These are phyloP conservation scores for Alligator mississippiensis DNA, from an alignment of 2,113 vertebrate species.

Conservation along the genomic window DNA sequence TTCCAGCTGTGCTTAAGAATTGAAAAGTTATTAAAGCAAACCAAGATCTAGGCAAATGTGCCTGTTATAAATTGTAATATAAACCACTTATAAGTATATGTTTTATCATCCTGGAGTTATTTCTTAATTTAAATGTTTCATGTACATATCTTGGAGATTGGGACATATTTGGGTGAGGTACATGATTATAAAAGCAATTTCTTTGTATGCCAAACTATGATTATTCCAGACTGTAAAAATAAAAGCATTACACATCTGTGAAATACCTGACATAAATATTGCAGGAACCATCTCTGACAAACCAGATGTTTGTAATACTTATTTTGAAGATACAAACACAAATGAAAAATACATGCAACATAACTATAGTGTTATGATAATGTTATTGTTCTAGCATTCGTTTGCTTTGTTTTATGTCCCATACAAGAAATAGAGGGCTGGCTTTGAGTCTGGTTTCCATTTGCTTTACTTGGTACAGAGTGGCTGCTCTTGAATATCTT, in stretches of 20 bases:
- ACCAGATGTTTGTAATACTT: constrained; percentile 61
- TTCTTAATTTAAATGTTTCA: constrained; percentile 73
- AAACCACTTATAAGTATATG: constrained; percentile 62
- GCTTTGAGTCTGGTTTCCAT: constrained; percentile 41
- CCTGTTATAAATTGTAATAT: constrained; percentile 65
- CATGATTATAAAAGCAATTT: constrained; percentile 47
- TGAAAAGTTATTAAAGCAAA: constrained; percentile 73
- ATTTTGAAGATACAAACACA: constrained; percentile 12
- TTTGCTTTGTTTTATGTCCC: constrained; percentile 45
- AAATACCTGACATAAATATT: constrained; percentile 64
- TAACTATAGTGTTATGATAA: neutral
- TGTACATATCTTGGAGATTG: constrained; percentile 61
- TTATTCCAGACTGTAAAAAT: constrained; percentile 69
- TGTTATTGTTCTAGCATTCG: neutral
- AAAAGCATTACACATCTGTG: constrained; percentile 65
- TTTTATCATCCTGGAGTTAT: constrained; percentile 73
- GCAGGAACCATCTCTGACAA: constrained; percentile 28
- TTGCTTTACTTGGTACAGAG: constrained; percentile 44
- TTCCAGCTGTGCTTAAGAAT: constrained; percentile 71
- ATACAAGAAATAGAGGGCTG: constrained; percentile 1
- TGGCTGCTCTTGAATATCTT: constrained; percentile 6
- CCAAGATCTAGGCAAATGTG: constrained; percentile 66
- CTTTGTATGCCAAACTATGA: constrained; percentile 64
- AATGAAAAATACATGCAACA: constrained; percentile 1
- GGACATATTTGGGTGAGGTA: constrained; percentile 62